Evolutionary conservation across 2,113 vertebrate species (phyloP), one percentile per base, ranked within the genome.

Genomic region (Climacteris rufus): DNA sequence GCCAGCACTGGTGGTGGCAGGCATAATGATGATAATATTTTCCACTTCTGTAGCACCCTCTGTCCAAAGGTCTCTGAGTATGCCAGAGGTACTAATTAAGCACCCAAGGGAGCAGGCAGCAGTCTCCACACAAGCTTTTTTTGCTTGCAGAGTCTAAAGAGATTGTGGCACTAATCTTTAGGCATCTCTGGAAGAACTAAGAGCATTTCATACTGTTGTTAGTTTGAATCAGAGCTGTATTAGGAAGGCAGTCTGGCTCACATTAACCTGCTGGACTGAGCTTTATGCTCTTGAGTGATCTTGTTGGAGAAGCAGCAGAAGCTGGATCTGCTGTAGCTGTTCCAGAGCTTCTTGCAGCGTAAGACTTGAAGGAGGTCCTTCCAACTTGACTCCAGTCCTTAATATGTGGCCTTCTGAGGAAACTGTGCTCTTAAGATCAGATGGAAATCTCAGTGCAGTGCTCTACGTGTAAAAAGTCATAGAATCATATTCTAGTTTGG

Each of bases 11-110:
- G 53, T 60, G 47, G 82, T 68, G 83, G 66, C 90, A 76, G 83
- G 49, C 87, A 23, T 94, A 90, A 93, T 74, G 84, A 92, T 75
- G 83, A 66, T 75, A 60, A 79, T 92, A 78, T 95, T 96, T 97
- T 89, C 90, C 83, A 94, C 72, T 95, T 94, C 76, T 92, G 53
- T 90, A 42, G 92, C 89, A 83, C 90, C 88, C 83, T 87, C 85
- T 88, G 37, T 81, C 88, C 76, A 64, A 78, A 96, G 88, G 86
- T 87, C 88, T 92, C 72, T 2, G 37, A 75, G n/a, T 37, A 11
- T 64, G 79, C 61, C 79, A 11, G 49, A 89, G 61, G 28, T 42
- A 33, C 83, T 95, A 92, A 94, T 96, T 81, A 94, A 71, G 77
- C 69, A 78, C 76, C 88, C 68, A 6, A 60, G 80, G 90, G 68